Base-by-base conservation (phyloP, 2,888 invertebrate species). In the Acholoe squamosa region DNA sequence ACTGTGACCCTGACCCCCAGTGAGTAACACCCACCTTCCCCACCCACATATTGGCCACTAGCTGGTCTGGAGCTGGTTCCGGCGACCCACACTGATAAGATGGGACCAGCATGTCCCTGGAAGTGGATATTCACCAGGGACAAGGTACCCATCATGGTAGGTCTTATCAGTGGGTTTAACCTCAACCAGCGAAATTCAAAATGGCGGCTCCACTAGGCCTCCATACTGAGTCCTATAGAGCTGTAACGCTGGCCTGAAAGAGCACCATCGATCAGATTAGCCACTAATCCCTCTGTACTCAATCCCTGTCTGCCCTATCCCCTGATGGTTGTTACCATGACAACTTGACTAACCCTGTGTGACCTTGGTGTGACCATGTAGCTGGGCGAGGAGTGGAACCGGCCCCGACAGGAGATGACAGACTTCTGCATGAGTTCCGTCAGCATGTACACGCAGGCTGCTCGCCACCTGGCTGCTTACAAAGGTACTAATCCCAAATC, bases 401-500 rank as follows among this genome's bases (percentile, higher is more conserved):
- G 97, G 5, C 97, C 97, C 89, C 98, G 98, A 95, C 97, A 98
- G 92, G 98, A 98, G 93, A 96, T 98, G 90, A 97, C 98, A 61
- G 98, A 98, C 95, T 97, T 97, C 77, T 98, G 98, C 96, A 96
- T 98, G 93, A 97, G 98, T 93, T 96, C 98, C 86, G 96, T 99
- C 89, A 97, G 98, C 94, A 97, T 98, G 91, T 99, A 99, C 96
- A 97, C 98, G 33, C 98, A 98, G 96, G 98, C 98, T 14, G 97
- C 98, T 94, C 97, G 98, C 94, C 97, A 97, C 94, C 96, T 99
- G 93, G 97, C 97, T 92, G 96, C 97, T 22, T 97, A 97, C 94
- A 97, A 97, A 96, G 97, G 97, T 96, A 86, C 86, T 86, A 86
- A 86, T 22, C 1, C 28, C 22, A 86, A 84, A 43, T 43, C 3